Percentiles rank a stretch among this genome's conserved stretches.
These are phyloP conservation scores for Oplegnathus fasciatus DNA, from an alignment of 2,113 vertebrate genomes.

Conservation along the genomic window DNA sequence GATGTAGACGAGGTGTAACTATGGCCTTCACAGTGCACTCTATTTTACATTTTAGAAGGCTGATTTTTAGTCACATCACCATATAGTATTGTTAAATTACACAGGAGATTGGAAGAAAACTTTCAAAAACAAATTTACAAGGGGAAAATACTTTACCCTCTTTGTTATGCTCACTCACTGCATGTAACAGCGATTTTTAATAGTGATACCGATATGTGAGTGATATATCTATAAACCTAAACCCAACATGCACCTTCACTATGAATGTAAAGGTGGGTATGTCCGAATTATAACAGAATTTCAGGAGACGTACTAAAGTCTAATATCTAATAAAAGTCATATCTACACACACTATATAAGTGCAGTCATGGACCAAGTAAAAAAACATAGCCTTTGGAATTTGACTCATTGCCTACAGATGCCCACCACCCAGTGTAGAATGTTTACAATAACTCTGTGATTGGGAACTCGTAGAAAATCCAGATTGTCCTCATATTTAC, in stretches of 20 bases:
- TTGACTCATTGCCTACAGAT: not conserved
- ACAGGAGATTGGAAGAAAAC: not conserved
- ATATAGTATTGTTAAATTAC: not conserved
- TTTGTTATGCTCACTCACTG: not conserved
- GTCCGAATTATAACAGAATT: not conserved
- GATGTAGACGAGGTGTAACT: not conserved
- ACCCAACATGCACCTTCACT: not conserved
- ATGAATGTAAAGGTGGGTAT: not conserved
- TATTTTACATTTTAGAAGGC: not conserved
- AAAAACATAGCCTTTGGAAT: not conserved
- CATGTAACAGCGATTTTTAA: not conserved
- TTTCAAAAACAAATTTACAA: not conserved
- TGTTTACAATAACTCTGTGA: not conserved
- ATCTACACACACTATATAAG: not conserved
- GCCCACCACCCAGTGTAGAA: not conserved
- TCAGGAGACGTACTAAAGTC: not conserved
- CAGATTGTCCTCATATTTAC: not conserved
- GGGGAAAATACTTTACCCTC: not conserved
- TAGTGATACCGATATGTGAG: not conserved
- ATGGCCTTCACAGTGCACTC: not conserved
- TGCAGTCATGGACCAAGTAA: not conserved
- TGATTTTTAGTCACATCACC: not conserved
- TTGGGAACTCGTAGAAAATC: not conserved
- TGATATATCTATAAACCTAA: too few species aligned
- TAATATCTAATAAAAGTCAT: not conserved